These are phyloP conservation scores for Clitarchus hookeri DNA, from an alignment of 2,888 invertebrate species.

Conservation along the genomic window DNA sequence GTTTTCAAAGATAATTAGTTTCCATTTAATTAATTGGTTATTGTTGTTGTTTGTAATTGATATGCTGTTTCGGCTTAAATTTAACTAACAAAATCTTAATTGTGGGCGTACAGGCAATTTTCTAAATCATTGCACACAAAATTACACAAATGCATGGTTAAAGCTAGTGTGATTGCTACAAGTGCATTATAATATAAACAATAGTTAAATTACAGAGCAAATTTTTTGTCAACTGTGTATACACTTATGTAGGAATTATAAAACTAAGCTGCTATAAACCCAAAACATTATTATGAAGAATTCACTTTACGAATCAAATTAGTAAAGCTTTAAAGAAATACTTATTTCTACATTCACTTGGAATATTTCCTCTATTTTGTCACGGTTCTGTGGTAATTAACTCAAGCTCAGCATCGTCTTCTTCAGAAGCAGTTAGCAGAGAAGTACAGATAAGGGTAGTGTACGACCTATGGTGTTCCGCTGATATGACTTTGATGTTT, in stretches of 20 bases:
- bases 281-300: too few relatives aligned
- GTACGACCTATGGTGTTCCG: neutral
- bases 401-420: neutral
- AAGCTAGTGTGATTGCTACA: neutral
- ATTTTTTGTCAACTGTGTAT: neutral
- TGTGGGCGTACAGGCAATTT: neutral
- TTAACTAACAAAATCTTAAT: neutral
- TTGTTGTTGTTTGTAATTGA: neutral
- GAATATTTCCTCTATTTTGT: neutral
- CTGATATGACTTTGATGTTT: neutral
- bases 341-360: neutral
- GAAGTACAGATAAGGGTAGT: neutral
- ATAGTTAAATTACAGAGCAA: neutral
- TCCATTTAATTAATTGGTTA: neutral
- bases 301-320: too few relatives aligned
- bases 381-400: neutral
- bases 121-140: neutral
- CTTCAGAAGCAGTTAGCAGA: neutral
- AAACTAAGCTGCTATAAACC: too few relatives aligned
- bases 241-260: too few relatives aligned
- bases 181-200: neutral
- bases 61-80: neutral
- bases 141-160: neutral
- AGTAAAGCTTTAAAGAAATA: too few relatives aligned
- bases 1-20: neutral